Evolutionary conservation across 2,113 vertebrate genomes (phyloP).

Genomic region (Pavo muticus): DNA sequence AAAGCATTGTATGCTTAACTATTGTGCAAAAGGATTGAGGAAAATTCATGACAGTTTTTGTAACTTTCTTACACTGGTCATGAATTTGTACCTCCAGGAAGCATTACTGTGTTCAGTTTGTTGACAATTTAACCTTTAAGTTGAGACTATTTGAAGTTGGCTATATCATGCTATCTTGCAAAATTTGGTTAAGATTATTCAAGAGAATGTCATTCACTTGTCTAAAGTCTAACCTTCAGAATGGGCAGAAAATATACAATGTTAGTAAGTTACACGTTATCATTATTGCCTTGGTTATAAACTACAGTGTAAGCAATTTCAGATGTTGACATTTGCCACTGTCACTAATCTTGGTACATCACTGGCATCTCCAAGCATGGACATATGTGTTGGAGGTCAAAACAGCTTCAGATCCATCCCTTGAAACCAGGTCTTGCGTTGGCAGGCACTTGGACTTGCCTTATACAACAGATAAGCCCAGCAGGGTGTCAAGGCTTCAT

Average conservation of each 20-base stretch:
- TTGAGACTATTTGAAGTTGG: not conserved
- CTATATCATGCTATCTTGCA: not conserved
- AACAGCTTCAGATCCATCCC: not conserved
- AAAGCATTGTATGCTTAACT: not conserved
- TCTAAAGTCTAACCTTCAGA: not conserved
- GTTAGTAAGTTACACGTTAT: not conserved
- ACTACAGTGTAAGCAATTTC: not conserved
- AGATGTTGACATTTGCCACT: not conserved
- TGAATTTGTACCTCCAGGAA: not conserved
- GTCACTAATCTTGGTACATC: not conserved
- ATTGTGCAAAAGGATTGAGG: not conserved
- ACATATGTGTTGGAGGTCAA: not conserved
- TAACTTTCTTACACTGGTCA: not conserved
- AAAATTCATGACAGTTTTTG: not conserved
- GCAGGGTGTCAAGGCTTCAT: not conserved
- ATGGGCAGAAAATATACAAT: not conserved
- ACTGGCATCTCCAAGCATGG: not conserved
- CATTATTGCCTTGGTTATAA: not conserved
- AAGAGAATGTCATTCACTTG: not conserved
- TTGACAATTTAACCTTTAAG: not conserved
- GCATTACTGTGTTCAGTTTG: not conserved
- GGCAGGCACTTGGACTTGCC: not conserved
- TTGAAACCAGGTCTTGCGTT: not conserved
- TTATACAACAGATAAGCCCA: not conserved
- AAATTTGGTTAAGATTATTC: not conserved